Evolutionary conservation across 1,140 invertebrate genomes (phyloP), one percentile per base, ranked within the genome.

Genomic region (Geopemphigus sp.): DNA sequence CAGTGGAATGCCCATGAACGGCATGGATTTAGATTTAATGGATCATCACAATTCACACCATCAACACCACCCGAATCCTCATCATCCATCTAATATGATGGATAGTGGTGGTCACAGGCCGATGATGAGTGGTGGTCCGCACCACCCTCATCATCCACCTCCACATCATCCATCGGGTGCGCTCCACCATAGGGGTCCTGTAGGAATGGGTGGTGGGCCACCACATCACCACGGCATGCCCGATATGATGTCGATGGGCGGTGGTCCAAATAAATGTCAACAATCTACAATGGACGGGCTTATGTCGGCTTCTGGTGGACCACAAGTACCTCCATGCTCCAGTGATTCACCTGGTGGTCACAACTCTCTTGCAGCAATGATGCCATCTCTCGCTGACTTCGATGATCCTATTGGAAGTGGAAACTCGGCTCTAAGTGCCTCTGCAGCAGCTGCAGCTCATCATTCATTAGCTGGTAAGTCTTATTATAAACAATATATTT

Each of bases 221-320:
- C 89, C 89, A 86, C 86, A 81, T 45, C 45, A 47, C 5, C 74
- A 78, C 47, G 74, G 54, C 61, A 61, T 78, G 56, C 10, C 39
- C 59, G 74, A 78, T 8, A 83, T 86, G 57, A 86, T 86, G 85
- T 83, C 84, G 82, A 19, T 85, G 84, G 80, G 86, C 86, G 81
- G 87, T 87, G 86, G 87, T 86, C 85, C 87, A 86, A 81, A 85
- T 85, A 14, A 86, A 84, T 63, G 85, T 84, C 6, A 85, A 84
- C 10, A 86, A 85, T 74, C 87, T 85, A 84, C 85, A 85, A 63
- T 80, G 32, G 59, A 63, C 26, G 26, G 45, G 39, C 26, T 76
- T 22, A 32, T 68, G 74, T 56, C 74, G n/a, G n/a, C n/a, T 11
- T 61, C 57, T 17, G 57, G 73, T 22, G 53, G 61, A 5, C 80